Base-by-base conservation (phyloP, 2,113 vertebrate species). In the Gopherus evgoodei region DNA sequence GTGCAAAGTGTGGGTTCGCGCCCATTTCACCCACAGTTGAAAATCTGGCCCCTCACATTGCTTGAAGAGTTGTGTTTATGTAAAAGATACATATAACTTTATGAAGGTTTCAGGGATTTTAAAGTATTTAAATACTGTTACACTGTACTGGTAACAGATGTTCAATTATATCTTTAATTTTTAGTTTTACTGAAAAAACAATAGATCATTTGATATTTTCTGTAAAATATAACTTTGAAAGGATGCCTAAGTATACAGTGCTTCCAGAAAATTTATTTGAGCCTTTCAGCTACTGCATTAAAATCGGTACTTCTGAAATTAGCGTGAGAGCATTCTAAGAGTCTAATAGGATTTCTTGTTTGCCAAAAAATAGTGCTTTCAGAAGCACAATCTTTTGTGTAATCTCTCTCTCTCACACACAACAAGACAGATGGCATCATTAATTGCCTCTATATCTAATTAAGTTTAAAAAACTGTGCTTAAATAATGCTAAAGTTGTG, bases 361-460 rank as follows among this genome's bases (percentile, higher is more conserved):
- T 97, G 97, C 96, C 95, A 97, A 97, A 95, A 88, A 92, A 89
- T 6, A 56, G 90, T 84, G 89, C 94, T 97, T 97, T 97, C 90
- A 96, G 96, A 96, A 97, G 88, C 86, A 95, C 87, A 93, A 90
- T 95, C 96, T 97, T 98, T 96, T 88, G 95, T 98, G 97, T 96
- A 95, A 96, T 94, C 97, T 97, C 97, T 90, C 97, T 96, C 96
- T 96, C 96, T 97, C 93, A 92, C 97, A 81, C 97, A 81, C 97
- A 90, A 90, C 92, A 98, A 98, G 98, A 98, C 98, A 98, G 98
- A 98, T 98, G 98, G 98, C 98, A 98, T 97, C 98, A 98, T 98
- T 98, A 98, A 98, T 98, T 98, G 98, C 95, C 97, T 98, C 98
- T 98, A 98, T 97, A 97, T 98, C 98, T 96, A 98, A 98, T 98